A percentile compares a stretch with the other conserved stretches of the same genome.
phyloP scores from a whole-genome alignment of 1,140 invertebrate species.

The Anthonomus grandis region DNA sequence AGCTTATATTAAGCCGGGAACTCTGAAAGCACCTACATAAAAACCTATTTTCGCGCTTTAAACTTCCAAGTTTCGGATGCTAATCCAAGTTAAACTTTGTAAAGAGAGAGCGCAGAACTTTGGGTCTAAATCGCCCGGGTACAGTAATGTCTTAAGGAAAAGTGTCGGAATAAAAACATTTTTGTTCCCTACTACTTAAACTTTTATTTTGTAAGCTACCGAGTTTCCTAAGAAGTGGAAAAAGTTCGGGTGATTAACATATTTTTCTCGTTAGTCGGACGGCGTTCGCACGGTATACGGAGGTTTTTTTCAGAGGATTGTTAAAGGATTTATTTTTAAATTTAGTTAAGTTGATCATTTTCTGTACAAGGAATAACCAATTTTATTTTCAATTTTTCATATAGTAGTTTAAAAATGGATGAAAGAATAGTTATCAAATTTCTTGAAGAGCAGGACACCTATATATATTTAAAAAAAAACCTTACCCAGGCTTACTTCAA shows the following conservation, averaged over 20 bases:
- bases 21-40: constrained; percentile 13
- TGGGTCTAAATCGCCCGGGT: constrained; percentile 20
- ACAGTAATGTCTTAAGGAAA: constrained; percentile 21
- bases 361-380: too few relatives aligned
- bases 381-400: too few relatives aligned
- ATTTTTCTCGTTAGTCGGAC: constrained; percentile 19
- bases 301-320: too few relatives aligned
- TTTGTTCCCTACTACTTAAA: constrained; percentile 22
- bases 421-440: too few relatives aligned
- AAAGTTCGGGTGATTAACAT: constrained; percentile 22
- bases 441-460: too few relatives aligned
- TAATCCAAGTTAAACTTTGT: constrained; percentile 27
- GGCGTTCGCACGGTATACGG: constrained; percentile 5
- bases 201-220: constrained; percentile 22
- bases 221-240: background rate
- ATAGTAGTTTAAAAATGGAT: too few relatives aligned
- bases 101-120: constrained; percentile 17
- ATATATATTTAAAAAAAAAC: too few relatives aligned
- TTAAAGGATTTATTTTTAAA: too few relatives aligned
- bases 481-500: too few relatives aligned
- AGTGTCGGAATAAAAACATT: constrained; percentile 24
- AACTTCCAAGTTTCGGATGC: constrained; percentile 22
- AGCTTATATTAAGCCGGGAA: constrained; percentile 11
- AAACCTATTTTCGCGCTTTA: constrained; percentile 18
- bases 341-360: too few relatives aligned